Evolutionary conservation across 2,888 invertebrate species (phyloP), one percentile per base, ranked within the genome.

Genomic region (Acleris sparsana): DNA sequence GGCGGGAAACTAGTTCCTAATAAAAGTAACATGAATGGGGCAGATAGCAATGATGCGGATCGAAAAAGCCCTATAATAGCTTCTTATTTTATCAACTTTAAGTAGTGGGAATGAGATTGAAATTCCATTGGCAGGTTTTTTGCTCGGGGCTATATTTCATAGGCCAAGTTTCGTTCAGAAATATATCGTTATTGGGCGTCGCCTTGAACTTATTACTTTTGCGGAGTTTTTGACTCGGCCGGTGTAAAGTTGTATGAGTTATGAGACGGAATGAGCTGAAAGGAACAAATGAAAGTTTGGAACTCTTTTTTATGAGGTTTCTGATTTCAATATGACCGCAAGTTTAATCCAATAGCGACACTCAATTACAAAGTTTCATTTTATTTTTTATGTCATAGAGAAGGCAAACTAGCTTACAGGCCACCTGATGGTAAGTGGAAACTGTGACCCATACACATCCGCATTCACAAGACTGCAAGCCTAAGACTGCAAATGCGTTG

Each of bases 21-120:
- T 61, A 65, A 61, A 61, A 61, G 65, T 61, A 65, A 65, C 65
- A 65, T 65, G 60, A 56, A 65, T 65, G 62, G 61, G 66, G 62
- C 62, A 66, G 48, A 62, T 66, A 53, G 39, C 52, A 57, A 62
- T 57, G 66, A 57, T 53, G 66, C 66, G 61, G 22, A 62, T 56
- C 66, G 56, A 53, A 33, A 56, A 25, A 39, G 17, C 63, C 46
- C 52, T 57, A 6, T 53, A 62, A 51, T 33, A 18, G 51, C 17
- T 39, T 56, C 20, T n/a, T 5, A 33, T 49, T 48, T 46, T 33
- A 39, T 49, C 55, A 44, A 44, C 60, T 55, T 56, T 61, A 65
- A 33, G 5, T 18, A 1, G 5, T 25, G n/a, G 51, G 11, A 20
- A 43, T 20, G 55, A 33, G 55, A 33, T 52, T 51, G 44, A 17